These are phyloP conservation scores for Prenolepis imparis DNA, from an alignment of 2,888 invertebrate genomes.

Conservation along the genomic window DNA sequence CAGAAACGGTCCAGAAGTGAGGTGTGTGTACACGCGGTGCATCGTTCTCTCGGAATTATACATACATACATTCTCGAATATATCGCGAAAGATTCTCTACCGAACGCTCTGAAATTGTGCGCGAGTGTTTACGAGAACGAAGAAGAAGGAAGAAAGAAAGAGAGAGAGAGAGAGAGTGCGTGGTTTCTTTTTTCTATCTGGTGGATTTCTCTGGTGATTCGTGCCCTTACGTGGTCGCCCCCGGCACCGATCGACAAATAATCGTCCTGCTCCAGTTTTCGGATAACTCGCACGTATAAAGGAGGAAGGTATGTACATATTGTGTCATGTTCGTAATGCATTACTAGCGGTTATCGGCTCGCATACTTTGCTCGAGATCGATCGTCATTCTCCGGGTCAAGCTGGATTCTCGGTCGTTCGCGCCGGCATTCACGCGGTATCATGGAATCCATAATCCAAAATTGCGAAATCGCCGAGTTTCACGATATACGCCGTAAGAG, in stretches of 20 bases:
- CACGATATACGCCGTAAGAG: constrained; percentile 35
- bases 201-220: constrained; percentile 58
- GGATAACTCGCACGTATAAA: constrained; percentile 67
- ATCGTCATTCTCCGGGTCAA: constrained; percentile 45
- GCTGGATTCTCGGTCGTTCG: not conserved
- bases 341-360: constrained; percentile 11
- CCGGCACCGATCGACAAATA: constrained; percentile 18
- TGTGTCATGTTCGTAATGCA: not conserved
- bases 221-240: constrained; percentile 23
- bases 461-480: constrained; percentile 36
- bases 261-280: constrained; percentile 55
- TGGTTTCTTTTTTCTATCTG: constrained; percentile 24
- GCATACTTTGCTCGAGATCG: constrained; percentile 5
- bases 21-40: constrained; percentile 46
- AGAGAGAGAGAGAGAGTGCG: constrained; percentile 13
- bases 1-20: constrained; percentile 32
- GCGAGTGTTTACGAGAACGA: constrained; percentile 30
- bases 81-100: not conserved
- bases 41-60: not conserved
- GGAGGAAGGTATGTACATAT: constrained; percentile 65
- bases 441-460: constrained; percentile 40
- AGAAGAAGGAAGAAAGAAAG: not conserved
- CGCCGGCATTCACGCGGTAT: not conserved
- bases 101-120: not conserved
- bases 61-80: not conserved